phyloP scores from a whole-genome alignment of 2,113 vertebrate species.

The Syngnathus floridae region DNA sequence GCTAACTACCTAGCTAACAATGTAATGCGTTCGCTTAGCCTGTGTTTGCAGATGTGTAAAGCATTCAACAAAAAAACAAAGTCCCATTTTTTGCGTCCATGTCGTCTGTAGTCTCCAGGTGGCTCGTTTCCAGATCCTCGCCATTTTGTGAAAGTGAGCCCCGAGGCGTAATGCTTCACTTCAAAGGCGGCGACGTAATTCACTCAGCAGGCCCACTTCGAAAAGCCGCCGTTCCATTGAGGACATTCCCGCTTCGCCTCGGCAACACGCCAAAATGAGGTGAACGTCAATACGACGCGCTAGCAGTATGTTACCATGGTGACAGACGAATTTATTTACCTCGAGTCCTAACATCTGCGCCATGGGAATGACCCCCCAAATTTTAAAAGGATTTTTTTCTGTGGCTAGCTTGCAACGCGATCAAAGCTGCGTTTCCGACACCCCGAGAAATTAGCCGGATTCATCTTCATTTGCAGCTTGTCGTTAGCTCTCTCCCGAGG shows the following conservation, averaged over 20 bases:
- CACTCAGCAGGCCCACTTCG: constrained; percentile 13
- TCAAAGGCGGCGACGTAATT: constrained; percentile 26
- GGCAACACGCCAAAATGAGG: constrained; percentile 1
- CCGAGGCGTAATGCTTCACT: constrained; percentile 34
- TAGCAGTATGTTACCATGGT: constrained; percentile 17
- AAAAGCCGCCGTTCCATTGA: constrained; percentile 31
- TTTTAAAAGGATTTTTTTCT: not conserved
- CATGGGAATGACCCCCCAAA: not conserved
- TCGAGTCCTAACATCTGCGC: no score
- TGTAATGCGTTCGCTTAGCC: no score
- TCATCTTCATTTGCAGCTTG: constrained; percentile 62
- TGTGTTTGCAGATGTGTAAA: not conserved
- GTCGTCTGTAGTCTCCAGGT: constrained; percentile 1
- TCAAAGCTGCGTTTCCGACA: constrained; percentile 43
- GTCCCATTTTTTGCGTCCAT: not conserved
- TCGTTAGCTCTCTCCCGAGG: constrained; percentile 8
- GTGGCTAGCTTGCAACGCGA: not conserved
- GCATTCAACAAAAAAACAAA: not conserved
- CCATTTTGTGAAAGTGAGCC: constrained; percentile 16
- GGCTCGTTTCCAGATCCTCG: constrained; percentile 17
- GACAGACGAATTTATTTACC: constrained; percentile 8
- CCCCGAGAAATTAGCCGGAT: constrained; percentile 52
- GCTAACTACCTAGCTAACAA: not conserved
- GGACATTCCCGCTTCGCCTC: constrained; percentile 9
- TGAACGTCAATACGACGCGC: constrained; percentile 34